phyloP scores from a whole-genome alignment of 92 coral and sea anemone genomes.

The Virgularia gustaviana region DNA sequence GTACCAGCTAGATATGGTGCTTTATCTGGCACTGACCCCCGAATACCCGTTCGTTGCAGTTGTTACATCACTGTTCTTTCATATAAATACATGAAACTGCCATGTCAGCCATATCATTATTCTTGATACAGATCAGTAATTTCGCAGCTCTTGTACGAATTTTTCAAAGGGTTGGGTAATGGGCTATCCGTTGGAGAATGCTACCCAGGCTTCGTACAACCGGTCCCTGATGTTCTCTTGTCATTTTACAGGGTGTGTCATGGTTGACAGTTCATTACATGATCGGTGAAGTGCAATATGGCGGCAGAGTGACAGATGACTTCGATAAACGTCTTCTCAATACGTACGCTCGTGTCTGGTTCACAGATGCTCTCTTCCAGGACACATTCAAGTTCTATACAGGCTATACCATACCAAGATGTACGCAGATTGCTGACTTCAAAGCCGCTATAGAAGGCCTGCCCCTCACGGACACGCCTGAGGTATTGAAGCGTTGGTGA shows the following conservation, averaged over 20 bases:
- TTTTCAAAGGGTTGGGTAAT: too few relatives aligned
- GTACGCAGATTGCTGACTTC: conserved; percentile 82
- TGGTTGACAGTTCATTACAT: conserved; percentile 95
- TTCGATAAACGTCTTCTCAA: conserved; percentile 93
- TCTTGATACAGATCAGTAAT: too few relatives aligned
- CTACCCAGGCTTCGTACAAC: not conserved
- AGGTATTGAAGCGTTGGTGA: conserved; percentile 53
- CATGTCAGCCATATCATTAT: too few relatives aligned
- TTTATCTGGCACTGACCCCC: not conserved
- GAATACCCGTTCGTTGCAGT: not conserved
- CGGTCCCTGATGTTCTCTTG: not conserved
- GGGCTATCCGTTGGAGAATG: too few relatives aligned
- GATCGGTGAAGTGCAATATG: conserved; percentile 99
- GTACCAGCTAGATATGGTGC: not conserved
- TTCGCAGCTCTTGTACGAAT: too few relatives aligned
- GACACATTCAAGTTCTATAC: conserved; percentile 92
- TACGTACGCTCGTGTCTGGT: conserved; percentile 93
- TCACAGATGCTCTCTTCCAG: conserved; percentile 80
- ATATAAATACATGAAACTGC: too few relatives aligned
- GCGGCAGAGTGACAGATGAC: conserved; percentile 97
- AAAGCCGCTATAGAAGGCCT: conserved; percentile 78
- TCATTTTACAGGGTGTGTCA: conserved; percentile 81
- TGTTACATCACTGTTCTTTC: not conserved
- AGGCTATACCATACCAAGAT: conserved; percentile 84
- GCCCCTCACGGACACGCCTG: conserved; percentile 93